Conservation (phyloP, 2,888 invertebrate genomes). For the Euphydryas editha region DNA sequence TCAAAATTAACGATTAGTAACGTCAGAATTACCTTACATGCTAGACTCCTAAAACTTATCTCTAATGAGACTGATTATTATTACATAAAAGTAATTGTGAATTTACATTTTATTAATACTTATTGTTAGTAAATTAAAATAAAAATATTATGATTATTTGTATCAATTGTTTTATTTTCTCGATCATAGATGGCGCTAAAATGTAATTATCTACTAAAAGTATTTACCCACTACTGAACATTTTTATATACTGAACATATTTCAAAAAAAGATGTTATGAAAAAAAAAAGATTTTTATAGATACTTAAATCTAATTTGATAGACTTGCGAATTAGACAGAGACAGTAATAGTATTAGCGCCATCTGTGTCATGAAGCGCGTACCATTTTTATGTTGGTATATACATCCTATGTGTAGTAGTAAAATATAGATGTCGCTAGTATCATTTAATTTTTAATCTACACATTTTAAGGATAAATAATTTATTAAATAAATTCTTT, state of each 20-base stretch:
- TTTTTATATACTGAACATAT: too few species aligned
- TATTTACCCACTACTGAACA: too few species aligned
- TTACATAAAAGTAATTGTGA: slow-evolving; percentile 30
- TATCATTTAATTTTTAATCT: neutral
- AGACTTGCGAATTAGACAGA: too few species aligned
- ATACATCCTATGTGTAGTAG: neutral
- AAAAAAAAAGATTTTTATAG: too few species aligned
- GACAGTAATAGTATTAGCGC: neutral
- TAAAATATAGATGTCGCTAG: slow-evolving; percentile 15
- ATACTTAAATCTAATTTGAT: too few species aligned
- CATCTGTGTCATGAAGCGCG: neutral
- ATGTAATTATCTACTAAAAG: too few species aligned
- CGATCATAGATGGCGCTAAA: neutral
- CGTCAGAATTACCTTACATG: slow-evolving; percentile 16
- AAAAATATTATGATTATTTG: slow-evolving; percentile 10
- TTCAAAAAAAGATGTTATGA: too few species aligned
- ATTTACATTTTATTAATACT: slow-evolving; percentile 19
- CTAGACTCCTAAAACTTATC: slow-evolving; percentile 14
- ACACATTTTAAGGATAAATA: too few species aligned
- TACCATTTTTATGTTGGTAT: too few species aligned
- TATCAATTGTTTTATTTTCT: neutral
- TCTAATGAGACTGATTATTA: slow-evolving; percentile 40
- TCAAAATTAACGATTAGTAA: neutral
- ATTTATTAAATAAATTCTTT: too few species aligned
- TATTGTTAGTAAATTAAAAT: too few species aligned